phyloP scores from a whole-genome alignment of 2,888 invertebrate genomes.

The Harpagoxenus sublaevis region DNA sequence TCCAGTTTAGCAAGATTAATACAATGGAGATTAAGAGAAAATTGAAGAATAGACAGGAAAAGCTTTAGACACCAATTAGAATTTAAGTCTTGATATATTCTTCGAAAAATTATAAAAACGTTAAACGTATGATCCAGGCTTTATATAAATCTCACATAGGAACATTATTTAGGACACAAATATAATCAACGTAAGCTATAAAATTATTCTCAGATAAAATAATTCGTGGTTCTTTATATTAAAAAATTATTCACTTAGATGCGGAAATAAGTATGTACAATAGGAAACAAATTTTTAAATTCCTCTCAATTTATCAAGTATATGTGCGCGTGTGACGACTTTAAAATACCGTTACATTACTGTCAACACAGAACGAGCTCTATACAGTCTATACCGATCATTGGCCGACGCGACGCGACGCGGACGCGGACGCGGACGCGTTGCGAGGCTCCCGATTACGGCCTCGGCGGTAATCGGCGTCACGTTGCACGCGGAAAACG shows the following conservation, averaged over 20 bases:
- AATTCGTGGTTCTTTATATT: not conserved
- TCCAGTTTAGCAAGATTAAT: not conserved
- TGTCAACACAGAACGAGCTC: not conserved
- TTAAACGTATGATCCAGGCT: not conserved
- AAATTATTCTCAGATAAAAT: conserved; percentile 1
- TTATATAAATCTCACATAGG: not conserved
- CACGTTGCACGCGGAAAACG: conserved; percentile 53
- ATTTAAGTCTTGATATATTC: not conserved
- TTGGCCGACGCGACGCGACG: not conserved
- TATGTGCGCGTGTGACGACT: not conserved
- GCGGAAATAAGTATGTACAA: not conserved
- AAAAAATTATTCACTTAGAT: not conserved
- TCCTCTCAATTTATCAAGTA: not conserved
- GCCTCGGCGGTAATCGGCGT: conserved; percentile 42
- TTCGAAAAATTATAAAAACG: not conserved
- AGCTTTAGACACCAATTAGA: not conserved
- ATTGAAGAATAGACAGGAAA: not conserved
- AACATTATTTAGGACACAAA: not conserved
- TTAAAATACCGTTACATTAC: conserved; percentile 10
- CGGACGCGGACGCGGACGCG: not conserved
- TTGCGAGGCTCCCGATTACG: conserved; percentile 27
- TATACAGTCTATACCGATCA: not conserved
- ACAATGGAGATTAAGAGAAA: not conserved
- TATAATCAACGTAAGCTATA: not conserved
- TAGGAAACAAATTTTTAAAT: not conserved